Conservation (phyloP, 2,797 vertebrate species). For the Holocentrus rufus region DNA sequence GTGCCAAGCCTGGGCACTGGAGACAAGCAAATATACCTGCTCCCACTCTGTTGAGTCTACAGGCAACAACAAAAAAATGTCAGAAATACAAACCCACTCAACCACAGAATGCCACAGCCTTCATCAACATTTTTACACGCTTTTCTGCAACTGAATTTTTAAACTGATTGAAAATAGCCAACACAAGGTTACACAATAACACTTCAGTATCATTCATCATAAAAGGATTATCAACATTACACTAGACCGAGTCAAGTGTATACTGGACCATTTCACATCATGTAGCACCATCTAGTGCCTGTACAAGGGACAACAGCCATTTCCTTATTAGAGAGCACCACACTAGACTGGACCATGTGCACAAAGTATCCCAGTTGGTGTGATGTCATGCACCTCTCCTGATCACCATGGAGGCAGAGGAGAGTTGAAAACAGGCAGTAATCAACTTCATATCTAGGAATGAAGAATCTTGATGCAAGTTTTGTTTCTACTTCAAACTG, state of each 20-base stretch:
- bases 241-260: conserved; percentile 1
- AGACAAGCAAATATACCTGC: neutral
- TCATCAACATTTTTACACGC: neutral
- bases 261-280: too few relatives aligned
- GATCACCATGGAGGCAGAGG: too few relatives aligned
- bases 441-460: too few relatives aligned
- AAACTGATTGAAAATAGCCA: neutral
- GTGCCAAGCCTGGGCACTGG: conserved; percentile 2
- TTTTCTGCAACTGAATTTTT: neutral
- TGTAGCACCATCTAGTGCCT: conserved; percentile 68
- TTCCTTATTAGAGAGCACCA: neutral
- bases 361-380: too few relatives aligned
- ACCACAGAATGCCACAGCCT: neutral
- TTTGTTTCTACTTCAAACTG: too few relatives aligned
- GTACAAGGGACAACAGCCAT: neutral
- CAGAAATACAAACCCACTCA: conserved; percentile 11
- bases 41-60: neutral
- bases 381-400: too few relatives aligned
- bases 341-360: neutral
- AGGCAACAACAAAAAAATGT: neutral
- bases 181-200: neutral
- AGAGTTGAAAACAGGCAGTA: too few relatives aligned
- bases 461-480: too few relatives aligned
- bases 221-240: neutral
- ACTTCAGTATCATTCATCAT: conserved; percentile 6